phyloP scores from a whole-genome alignment of 1,140 invertebrate genomes.

The Cephus cinctus region DNA sequence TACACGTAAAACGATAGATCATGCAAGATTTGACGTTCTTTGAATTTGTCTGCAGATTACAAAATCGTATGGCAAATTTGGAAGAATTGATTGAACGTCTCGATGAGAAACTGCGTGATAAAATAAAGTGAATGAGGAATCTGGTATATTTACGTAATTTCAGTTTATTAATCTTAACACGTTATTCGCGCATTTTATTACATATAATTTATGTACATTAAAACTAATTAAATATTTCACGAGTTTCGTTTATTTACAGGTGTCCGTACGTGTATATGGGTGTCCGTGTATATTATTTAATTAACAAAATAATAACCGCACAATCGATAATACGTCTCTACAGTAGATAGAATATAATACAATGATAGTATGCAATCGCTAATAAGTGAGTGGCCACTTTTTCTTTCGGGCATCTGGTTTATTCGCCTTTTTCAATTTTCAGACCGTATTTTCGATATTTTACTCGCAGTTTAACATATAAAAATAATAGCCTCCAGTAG shows the following conservation, averaged over 20 bases:
- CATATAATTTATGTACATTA: conserved; percentile 42
- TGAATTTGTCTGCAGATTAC: no score
- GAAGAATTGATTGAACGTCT: no score
- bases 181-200: conserved; percentile 37
- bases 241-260: conserved; percentile 16
- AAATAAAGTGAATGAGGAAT: no score
- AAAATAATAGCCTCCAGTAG: conserved; percentile 51
- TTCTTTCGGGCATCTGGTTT: conserved; percentile 10
- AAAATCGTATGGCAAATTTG: no score
- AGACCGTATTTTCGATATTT: conserved; percentile 12
- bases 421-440: no score
- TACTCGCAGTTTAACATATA: conserved; percentile 38
- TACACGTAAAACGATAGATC: no score
- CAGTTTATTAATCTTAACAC: conserved; percentile 45
- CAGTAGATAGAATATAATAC: conserved; percentile 32
- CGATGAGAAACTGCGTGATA: no score
- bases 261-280: conserved; percentile 24
- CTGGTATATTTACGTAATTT: conserved; percentile 22
- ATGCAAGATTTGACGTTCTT: no score
- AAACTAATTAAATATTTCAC: conserved; percentile 42
- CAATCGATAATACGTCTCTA: conserved; percentile 11
- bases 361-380: conserved; percentile 19
- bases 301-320: conserved; percentile 20
- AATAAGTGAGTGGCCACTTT: conserved; percentile 12
- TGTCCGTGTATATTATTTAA: conserved; percentile 17